Evolutionary conservation across 2,113 vertebrate genomes (phyloP), one percentile per base, ranked within the genome.

Genomic region (Takifugu flavidus): DNA sequence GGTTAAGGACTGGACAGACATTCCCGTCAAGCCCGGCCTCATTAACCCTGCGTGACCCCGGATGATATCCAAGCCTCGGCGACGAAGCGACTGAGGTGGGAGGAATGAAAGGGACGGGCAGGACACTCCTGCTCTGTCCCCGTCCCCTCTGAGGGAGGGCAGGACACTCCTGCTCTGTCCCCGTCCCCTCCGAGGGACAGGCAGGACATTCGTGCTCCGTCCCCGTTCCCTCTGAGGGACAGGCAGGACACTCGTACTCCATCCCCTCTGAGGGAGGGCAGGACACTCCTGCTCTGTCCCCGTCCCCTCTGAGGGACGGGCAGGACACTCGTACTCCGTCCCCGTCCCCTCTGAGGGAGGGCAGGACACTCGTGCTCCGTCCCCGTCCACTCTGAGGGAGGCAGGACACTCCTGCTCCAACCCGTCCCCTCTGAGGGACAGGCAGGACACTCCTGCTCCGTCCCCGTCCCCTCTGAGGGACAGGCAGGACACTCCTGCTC

Each of bases 1-100:
- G 95, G 94, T 93, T 94, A 94, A 93, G 91, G 91, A 92, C 88
- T 91, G 93, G 93, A 93, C 92, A 90, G 90, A 91, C 91, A 92
- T 89, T 93, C 92, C 91, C 92, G 91, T 95, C 92, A 94, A 92
- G 86, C 81, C 90, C 91, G 91, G 91, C 92, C 92, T 94, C 93
- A 92, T 95, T 93, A 94, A 93, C 92, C 86, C 79, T 84, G 86
- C 88, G 91, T 94, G 91, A 94, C 93, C 92, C 85, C 11, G 89
- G 90, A 88, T 91, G 90, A 91, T 91, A 91, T 91, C 90, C 92
- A 90, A 86, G 84, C 78, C 68, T 56, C 67, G 61, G 62, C 65
- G 91, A 86, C 86, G 90, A 92, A 88, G 90, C 86, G 79, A 86
- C 79, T 58, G 77, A 77, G 57, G 53, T 7, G 51, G 49, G 8